Base-by-base conservation (phyloP, 2,888 invertebrate species). In the Synanthedon vespiformis region DNA sequence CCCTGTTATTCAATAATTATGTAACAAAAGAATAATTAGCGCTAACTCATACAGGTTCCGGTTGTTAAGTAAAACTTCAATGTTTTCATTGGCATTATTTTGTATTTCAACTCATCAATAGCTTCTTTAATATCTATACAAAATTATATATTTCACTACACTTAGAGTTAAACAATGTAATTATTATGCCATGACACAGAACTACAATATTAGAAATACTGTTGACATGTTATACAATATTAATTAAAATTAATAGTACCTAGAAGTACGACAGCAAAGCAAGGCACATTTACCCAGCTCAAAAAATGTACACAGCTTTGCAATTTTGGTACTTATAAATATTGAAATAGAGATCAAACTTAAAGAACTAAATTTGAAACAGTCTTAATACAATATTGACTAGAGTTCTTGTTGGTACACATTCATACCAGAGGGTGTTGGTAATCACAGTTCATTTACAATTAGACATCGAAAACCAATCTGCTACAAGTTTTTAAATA, bases 261-360 rank as follows among this genome's bases (percentile, higher is more conserved):
- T 50, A 66, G 47, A 58, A 51, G 40, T 34, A 34, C 34, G 34
- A 34, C n/a, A 41, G 16, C 14, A 40, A 58, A 70, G 76, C 77
- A 78, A 77, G 72, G 74, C 80, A 84, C 86, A 84, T 84, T 85
- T 80, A 63, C 84, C 85, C 86, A 86, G 86, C 86, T 86, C 77
- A 63, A 58, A 68, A 80, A 84, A 85, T 83, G 82, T 83, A 83
- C 60, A 81, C 81, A 74, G 76, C 79, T 44, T 44, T 44, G 44
- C 44, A 44, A 44, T 13, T 44, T 44, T 56, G 41, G 57, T 44
- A 44, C 14, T 44, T 41, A 22, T 22, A n/a, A 12, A n/a, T 41
- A 41, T 47, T 53, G 44, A 27, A 55, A 51, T 51, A 57, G 54
- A 61, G 60, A 61, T 55, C 40, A 60, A 68, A 58, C 55, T 56